Conservation (phyloP, 1,140 invertebrate genomes). For the Nomia melanderi region DNA sequence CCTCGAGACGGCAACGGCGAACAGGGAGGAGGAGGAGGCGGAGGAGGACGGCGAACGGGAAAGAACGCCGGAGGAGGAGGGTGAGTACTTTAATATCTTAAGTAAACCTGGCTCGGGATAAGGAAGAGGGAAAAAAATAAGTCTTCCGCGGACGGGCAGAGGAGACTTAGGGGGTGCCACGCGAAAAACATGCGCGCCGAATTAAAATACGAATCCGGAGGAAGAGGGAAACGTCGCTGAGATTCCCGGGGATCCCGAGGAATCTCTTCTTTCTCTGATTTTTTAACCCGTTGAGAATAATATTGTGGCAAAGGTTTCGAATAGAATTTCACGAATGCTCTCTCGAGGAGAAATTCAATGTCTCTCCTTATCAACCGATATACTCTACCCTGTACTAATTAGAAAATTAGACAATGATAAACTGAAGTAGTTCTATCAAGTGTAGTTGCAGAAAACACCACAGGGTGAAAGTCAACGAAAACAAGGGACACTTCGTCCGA, state of each 20-base stretch:
- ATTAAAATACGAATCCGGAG: slow-evolving; percentile 74
- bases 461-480: no score
- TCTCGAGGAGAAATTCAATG: no score
- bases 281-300: no score
- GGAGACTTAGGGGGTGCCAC: slow-evolving; percentile 20
- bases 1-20: background rate
- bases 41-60: slow-evolving; percentile 17
- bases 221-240: background rate
- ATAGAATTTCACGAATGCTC: no score
- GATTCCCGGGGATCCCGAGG: background rate
- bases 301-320: no score
- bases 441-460: no score
- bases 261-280: background rate
- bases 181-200: slow-evolving; percentile 74
- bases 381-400: no score
- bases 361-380: no score
- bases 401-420: no score
- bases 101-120: slow-evolving; percentile 72
- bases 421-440: no score
- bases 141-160: slow-evolving; percentile 50
- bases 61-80: slow-evolving; percentile 50
- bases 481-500: background rate
- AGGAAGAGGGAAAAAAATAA: slow-evolving; percentile 49
- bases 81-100: slow-evolving; percentile 80
- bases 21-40: slow-evolving; percentile 2